phyloP scores from a whole-genome alignment of 2,113 vertebrate genomes.

The Atractosteus spatula region DNA sequence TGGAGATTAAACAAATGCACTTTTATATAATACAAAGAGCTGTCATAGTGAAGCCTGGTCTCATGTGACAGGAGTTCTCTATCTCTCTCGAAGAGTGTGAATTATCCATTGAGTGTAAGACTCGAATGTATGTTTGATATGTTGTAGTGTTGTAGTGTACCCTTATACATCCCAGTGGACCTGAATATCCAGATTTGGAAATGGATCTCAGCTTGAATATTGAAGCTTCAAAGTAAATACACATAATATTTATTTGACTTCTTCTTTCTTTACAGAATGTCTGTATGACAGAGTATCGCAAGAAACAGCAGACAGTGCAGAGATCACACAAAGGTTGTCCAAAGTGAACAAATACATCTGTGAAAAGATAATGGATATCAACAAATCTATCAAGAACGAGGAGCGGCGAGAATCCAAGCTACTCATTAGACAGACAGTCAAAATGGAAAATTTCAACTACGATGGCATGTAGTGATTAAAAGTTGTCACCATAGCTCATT shows the following conservation, averaged over 20 bases:
- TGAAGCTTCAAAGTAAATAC: no score
- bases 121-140: no score
- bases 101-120: no score
- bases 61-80: no score
- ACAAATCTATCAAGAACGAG: constrained; percentile 99
- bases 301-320: constrained; percentile 95
- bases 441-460: constrained; percentile 75
- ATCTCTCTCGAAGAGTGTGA: no score
- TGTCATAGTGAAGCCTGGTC: no score
- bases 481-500: constrained; percentile 55
- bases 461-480: constrained; percentile 67
- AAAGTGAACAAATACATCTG: constrained; percentile 99
- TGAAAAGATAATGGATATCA: constrained; percentile 99
- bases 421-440: constrained; percentile 75
- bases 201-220: no score
- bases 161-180: no score
- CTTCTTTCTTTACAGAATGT: constrained; percentile 76
- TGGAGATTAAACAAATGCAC: no score
- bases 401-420: constrained; percentile 95
- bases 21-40: no score
- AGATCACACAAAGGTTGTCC: constrained; percentile 98
- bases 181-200: no score
- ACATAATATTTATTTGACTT: not conserved
- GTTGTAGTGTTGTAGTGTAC: no score
- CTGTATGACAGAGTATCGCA: constrained; percentile 98